Evolutionary conservation across 1,140 invertebrate species (phyloP).

Genomic region (Drosophila nannoptera): DNA sequence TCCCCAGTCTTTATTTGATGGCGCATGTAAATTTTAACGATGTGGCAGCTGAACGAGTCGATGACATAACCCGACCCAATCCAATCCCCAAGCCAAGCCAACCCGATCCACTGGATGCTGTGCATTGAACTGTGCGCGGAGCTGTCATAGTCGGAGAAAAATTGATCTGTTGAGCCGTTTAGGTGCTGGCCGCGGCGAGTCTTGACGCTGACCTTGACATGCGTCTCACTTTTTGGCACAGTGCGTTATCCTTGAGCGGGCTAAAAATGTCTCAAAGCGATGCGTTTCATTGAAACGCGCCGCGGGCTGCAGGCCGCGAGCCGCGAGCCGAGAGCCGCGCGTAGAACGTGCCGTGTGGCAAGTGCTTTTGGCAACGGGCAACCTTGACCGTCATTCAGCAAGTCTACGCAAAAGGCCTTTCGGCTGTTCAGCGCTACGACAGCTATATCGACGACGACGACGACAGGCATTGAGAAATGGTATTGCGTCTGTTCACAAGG

Average conservation of each 20-base stretch:
- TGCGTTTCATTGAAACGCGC: conserved; percentile 50
- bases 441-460: neutral
- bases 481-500: conserved; percentile 20
- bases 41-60: conserved; percentile 1
- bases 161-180: conserved; percentile 25
- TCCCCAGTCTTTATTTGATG: conserved; percentile 29
- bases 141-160: neutral
- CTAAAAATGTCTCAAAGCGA: conserved; percentile 65
- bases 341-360: conserved; percentile 62
- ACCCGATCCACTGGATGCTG: conserved; percentile 9
- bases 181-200: conserved; percentile 43
- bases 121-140: conserved; percentile 42
- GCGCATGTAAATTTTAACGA: conserved; percentile 23
- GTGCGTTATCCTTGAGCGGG: conserved; percentile 56
- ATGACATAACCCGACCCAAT: conserved; percentile 39
- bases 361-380: conserved; percentile 32
- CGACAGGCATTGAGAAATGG: conserved; percentile 40
- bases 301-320: neutral
- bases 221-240: conserved; percentile 57
- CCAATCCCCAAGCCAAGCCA: neutral
- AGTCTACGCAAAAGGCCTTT: conserved; percentile 50
- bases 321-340: conserved; percentile 16
- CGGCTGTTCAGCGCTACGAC: conserved; percentile 6
- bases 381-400: conserved; percentile 66
- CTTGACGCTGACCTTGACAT: conserved; percentile 64